A percentile compares a stretch with the other conserved stretches of the same genome.
Conservation (phyloP, 2,113 vertebrate genomes). For the Cygnus atratus region DNA sequence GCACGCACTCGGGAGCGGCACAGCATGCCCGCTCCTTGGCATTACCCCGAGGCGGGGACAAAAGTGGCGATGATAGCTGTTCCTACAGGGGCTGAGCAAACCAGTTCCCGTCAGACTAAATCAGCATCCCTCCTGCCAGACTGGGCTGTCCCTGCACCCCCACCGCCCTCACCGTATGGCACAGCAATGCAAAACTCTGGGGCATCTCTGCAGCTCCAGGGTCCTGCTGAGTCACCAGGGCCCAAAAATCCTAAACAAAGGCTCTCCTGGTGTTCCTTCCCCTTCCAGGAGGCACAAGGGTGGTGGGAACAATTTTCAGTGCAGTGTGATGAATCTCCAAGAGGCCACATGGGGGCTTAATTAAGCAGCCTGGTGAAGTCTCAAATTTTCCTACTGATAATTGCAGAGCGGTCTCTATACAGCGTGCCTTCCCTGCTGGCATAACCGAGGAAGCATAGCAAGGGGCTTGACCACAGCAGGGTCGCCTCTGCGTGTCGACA, state of each 20-base stretch:
- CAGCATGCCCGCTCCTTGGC: neutral
- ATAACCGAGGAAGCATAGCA: neutral
- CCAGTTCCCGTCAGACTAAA: neutral
- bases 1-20: rapidly evolving
- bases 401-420: conserved; percentile 42
- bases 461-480: neutral
- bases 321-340: conserved; percentile 41
- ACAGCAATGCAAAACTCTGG: neutral
- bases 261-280: neutral
- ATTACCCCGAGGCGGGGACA: neutral
- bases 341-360: conserved; percentile 70
- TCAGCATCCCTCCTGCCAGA: neutral
- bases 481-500: rapidly evolving
- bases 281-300: neutral
- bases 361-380: conserved; percentile 66
- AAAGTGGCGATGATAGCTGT: rapidly evolving
- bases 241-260: conserved; percentile 14
- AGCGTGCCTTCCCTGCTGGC: neutral
- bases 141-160: neutral
- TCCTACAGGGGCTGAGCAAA: neutral
- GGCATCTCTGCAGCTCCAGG: neutral
- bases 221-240: neutral
- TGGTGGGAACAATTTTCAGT: neutral
- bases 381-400: conserved; percentile 50
- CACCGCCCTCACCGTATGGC: rapidly evolving